These are phyloP conservation scores for Linhomoeus sp. DNA, from an alignment of 2,888 invertebrate species.

Conservation along the genomic window DNA sequence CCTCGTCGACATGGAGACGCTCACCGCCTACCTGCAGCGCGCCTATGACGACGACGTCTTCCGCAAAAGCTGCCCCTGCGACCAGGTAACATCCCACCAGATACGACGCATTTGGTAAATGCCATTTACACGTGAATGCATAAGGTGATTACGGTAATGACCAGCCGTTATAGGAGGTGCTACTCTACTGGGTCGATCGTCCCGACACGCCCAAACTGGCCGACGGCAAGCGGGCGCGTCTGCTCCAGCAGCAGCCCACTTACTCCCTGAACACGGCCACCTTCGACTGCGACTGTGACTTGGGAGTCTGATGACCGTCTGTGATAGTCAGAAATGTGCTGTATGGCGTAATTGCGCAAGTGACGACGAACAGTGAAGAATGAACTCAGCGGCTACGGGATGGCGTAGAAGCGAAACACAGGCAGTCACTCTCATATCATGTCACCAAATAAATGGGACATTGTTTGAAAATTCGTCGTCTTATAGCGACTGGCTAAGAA, in stretches of 20 bases:
- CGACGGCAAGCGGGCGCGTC: conserved; percentile 18
- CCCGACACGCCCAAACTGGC: conserved; percentile 30
- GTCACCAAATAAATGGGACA: too few species aligned
- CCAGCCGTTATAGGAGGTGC: conserved; percentile 31
- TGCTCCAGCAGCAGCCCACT: conserved; percentile 21
- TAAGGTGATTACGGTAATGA: conserved; percentile 19
- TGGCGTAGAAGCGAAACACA: too few species aligned
- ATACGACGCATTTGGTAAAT: conserved; percentile 27
- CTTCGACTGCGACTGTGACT: too few species aligned
- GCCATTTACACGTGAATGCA: conserved; percentile 20
- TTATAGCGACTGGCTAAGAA: too few species aligned
- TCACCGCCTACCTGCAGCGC: conserved; percentile 33
- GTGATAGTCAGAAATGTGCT: too few species aligned
- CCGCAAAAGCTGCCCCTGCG: conserved; percentile 34
- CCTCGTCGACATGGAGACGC: conserved; percentile 19
- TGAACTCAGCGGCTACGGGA: too few species aligned
- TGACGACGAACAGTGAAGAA: too few species aligned
- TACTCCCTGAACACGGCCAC: conserved; percentile 12
- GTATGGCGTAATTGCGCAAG: too few species aligned
- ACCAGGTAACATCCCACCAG: conserved; percentile 37
- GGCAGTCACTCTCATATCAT: too few species aligned
- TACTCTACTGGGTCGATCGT: conserved; percentile 36
- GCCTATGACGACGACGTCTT: conserved; percentile 34
- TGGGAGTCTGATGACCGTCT: too few species aligned
- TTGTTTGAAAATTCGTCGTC: too few species aligned